These are phyloP conservation scores for Apeltes quadracus DNA, from an alignment of 2,113 vertebrate genomes.

Conservation along the genomic window DNA sequence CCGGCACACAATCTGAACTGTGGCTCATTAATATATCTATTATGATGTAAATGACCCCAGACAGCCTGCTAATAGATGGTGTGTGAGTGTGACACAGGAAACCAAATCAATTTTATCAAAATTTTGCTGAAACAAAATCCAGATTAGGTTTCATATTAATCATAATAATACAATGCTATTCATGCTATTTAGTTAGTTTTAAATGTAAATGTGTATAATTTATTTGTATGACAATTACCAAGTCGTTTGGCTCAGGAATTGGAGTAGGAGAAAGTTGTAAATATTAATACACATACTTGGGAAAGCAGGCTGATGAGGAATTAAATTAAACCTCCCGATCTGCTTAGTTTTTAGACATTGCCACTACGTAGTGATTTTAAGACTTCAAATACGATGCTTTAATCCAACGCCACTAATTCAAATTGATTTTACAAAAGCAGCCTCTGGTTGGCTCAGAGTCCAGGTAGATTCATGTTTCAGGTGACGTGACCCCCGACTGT, in stretches of 20 bases:
- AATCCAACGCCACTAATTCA: not conserved
- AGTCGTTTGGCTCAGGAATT: not conserved
- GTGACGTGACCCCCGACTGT: not conserved
- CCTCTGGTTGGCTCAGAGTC: not conserved
- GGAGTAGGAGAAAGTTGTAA: not conserved
- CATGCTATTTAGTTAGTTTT: not conserved
- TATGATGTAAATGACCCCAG: conserved; percentile 10
- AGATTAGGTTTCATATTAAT: too few species aligned
- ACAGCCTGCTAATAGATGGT: not conserved
- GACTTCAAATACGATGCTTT: not conserved
- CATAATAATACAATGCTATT: too few species aligned
- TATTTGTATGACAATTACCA: conserved; percentile 12
- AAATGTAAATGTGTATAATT: conserved; percentile 9
- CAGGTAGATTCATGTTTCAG: not conserved
- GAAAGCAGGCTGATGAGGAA: conserved; percentile 42
- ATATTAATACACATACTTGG: conserved; percentile 3
- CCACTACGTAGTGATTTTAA: not conserved
- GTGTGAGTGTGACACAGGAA: not conserved
- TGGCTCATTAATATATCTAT: conserved; percentile 20
- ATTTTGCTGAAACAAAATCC: conserved; percentile 4
- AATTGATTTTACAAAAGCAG: not conserved
- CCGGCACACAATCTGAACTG: conserved; percentile 3
- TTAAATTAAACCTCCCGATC: conserved; percentile 24
- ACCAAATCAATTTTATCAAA: not conserved
- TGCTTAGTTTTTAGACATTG: conserved; percentile 2